Evolutionary conservation across 1,140 invertebrate species (phyloP).

Genomic region (Lutraria rhynchaena): DNA sequence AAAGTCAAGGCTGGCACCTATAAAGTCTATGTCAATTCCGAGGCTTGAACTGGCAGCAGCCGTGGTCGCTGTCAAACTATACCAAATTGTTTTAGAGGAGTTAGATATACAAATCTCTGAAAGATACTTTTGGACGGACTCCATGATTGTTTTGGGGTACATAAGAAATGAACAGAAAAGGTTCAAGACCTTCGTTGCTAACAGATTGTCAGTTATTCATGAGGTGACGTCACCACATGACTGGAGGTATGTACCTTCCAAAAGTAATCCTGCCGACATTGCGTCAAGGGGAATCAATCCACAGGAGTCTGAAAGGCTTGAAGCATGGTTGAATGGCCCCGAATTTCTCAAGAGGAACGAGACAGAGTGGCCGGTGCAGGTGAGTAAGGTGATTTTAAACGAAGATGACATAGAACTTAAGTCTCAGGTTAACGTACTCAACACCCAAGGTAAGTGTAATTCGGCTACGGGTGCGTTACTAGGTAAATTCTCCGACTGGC

Average conservation of each 20-base stretch:
- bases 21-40: constrained; percentile 56
- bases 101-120: constrained; percentile 27
- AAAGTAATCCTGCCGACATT: constrained; percentile 23
- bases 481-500: constrained; percentile 23
- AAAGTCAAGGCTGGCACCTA: constrained; percentile 51
- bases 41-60: constrained; percentile 54
- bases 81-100: constrained; percentile 15
- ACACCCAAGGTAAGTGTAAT: not conserved
- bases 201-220: constrained; percentile 20
- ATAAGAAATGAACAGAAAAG: constrained; percentile 60
- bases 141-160: constrained; percentile 60
- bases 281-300: constrained; percentile 10
- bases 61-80: constrained; percentile 41
- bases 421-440: not conserved
- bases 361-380: not conserved
- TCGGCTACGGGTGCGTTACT: not conserved
- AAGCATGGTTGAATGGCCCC: not conserved
- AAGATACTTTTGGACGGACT: constrained; percentile 60
- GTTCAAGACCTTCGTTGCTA: constrained; percentile 45
- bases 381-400: not conserved
- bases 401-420: constrained; percentile 13
- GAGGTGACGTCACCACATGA: constrained; percentile 34
- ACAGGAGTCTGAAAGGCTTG: not conserved
- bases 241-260: constrained; percentile 1
- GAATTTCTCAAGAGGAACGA: not conserved